Conservation (phyloP, 2,797 vertebrate species). For the Sebastes elongatus region DNA sequence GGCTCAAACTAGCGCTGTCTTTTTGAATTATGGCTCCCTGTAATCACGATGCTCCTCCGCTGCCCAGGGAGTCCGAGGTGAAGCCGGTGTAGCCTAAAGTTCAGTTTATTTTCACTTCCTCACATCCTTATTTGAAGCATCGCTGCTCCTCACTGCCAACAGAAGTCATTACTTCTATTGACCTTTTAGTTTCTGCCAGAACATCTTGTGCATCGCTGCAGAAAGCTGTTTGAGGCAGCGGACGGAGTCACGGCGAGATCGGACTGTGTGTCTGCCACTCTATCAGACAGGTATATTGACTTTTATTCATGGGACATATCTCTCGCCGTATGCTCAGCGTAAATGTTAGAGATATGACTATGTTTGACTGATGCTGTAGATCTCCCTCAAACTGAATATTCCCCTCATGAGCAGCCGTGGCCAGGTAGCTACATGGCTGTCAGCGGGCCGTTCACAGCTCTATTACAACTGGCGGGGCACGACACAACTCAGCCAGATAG, state of each 20-base stretch:
- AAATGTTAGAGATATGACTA: slow-evolving; percentile 68
- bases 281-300: slow-evolving; percentile 63
- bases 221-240: slow-evolving; percentile 31
- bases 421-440: slow-evolving; percentile 42
- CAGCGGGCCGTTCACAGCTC: slow-evolving; percentile 49
- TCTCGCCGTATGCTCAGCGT: slow-evolving; percentile 60
- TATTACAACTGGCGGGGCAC: slow-evolving; percentile 50
- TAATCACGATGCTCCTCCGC: background rate
- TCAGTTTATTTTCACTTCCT: slow-evolving; percentile 25
- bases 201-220: slow-evolving; percentile 35
- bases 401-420: slow-evolving; percentile 29
- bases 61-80: background rate
- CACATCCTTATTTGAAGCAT: slow-evolving; percentile 25
- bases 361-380: slow-evolving; percentile 61
- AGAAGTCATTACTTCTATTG: slow-evolving; percentile 31
- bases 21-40: slow-evolving; percentile 3
- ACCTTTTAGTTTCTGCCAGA: slow-evolving; percentile 49
- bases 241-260: slow-evolving; percentile 50
- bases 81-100: background rate
- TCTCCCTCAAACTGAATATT: slow-evolving; percentile 56
- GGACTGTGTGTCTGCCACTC: slow-evolving; percentile 27
- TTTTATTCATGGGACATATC: slow-evolving; percentile 65
- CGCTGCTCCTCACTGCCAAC: slow-evolving; percentile 9
- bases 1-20: slow-evolving; percentile 13
- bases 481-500: slow-evolving; percentile 52